Percentiles rank a stretch among this genome's conserved stretches.
phyloP scores from a whole-genome alignment of 2,797 vertebrate species.

The Novumbra hubbsi region DNA sequence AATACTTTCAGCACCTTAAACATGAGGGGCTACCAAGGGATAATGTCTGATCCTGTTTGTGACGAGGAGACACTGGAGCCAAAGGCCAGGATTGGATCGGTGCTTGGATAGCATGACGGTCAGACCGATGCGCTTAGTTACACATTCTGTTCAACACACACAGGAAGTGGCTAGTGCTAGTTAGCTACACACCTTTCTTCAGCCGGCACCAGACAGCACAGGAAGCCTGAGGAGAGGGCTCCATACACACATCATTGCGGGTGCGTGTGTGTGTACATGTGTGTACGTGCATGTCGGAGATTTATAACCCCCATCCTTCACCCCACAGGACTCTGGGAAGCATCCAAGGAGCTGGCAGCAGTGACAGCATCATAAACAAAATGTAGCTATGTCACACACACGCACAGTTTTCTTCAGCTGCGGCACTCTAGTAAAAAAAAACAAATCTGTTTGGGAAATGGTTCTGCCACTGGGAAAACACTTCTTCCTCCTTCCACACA shows the following conservation, averaged over 20 bases:
- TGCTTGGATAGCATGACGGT: background rate
- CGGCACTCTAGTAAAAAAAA: slow-evolving; percentile 33
- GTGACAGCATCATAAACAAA: slow-evolving; percentile 74
- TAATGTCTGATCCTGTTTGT: too few relatives aligned
- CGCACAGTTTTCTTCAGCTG: background rate
- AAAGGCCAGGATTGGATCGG: background rate
- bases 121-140: background rate
- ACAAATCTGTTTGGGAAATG: slow-evolving; percentile 70
- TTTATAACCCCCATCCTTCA: slow-evolving; percentile 58
- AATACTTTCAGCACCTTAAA: too few relatives aligned
- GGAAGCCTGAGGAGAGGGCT: background rate
- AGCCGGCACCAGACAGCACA: background rate
- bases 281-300: slow-evolving; percentile 36
- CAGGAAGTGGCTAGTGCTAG: background rate
- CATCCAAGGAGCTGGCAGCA: slow-evolving; percentile 65
- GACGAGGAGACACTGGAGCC: too few relatives aligned
- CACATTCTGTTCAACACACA: slow-evolving; percentile 1
- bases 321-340: slow-evolving; percentile 61
- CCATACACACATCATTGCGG: background rate
- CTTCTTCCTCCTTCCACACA: slow-evolving; percentile 54
- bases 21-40: too few relatives aligned
- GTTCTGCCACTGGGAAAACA: slow-evolving; percentile 54
- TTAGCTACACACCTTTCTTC: background rate
- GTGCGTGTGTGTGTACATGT: slow-evolving; percentile 8
- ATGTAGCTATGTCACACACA: slow-evolving; percentile 44